Percentiles rank a stretch among this genome's conserved stretches.
These are phyloP conservation scores for Entomobrya proxima DNA, from an alignment of 2,888 invertebrate genomes.

Conservation along the genomic window DNA sequence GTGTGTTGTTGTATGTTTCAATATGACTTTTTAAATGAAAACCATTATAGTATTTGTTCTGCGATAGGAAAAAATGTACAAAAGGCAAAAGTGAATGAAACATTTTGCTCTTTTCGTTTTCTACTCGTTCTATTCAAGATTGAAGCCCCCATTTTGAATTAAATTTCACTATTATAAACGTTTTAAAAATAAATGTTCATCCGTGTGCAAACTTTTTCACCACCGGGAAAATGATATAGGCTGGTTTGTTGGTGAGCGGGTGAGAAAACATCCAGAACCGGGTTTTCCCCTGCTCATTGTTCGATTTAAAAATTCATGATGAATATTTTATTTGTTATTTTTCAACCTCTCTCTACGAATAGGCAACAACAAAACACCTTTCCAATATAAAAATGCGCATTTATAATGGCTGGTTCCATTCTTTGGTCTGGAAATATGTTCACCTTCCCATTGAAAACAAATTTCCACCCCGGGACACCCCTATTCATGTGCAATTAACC, in stretches of 20 bases:
- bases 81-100: conserved; percentile 36
- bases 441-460: conserved; percentile 63
- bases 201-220: conserved; percentile 47
- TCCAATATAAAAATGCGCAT: background rate
- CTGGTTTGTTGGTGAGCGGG: background rate
- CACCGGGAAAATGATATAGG: background rate
- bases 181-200: conserved; percentile 27
- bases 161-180: conserved; percentile 10
- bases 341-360: background rate
- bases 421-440: background rate
- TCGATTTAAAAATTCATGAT: conserved; percentile 55
- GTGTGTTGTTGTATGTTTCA: background rate
- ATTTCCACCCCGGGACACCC: conserved; percentile 66
- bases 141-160: background rate
- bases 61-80: conserved; percentile 5
- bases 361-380: conserved; percentile 41
- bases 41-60: background rate
- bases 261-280: conserved; percentile 2
- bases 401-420: background rate
- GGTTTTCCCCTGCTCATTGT: conserved; percentile 25
- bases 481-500: conserved; percentile 68
- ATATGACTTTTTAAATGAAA: conserved; percentile 26
- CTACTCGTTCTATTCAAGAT: background rate
- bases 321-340: conserved; percentile 28
- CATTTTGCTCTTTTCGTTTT: conserved; percentile 27